Base-by-base conservation (phyloP, 2,797 vertebrate species). In the Sebastes cheni region DNA sequence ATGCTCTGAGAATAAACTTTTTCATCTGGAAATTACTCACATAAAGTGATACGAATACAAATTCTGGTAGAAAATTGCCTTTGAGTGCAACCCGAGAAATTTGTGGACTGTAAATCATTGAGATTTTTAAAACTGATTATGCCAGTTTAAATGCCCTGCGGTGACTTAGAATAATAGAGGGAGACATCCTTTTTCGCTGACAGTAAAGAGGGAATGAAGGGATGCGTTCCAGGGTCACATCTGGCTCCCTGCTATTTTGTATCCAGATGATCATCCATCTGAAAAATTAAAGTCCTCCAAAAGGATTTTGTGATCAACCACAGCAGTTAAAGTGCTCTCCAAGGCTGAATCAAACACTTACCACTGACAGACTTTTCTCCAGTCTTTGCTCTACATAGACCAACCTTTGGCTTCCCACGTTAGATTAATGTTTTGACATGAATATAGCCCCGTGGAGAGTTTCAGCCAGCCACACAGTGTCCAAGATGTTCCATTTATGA, bases 241-340 rank as follows among this genome's bases (percentile, higher is more conserved):
- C 91, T 93, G 90, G 84, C 92, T 82, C 58, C 58, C 60, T 80
- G 54, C 62, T 36, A 22, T 90, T 91, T 79, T 73, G 65, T 60
- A 77, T 70, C 86, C 82, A 80, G 72, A 86, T 82, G 82, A 68
- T 88, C 75, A 84, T 80, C 64, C 77, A 79, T 86, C 88, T 86
- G 86, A 90, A 92, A 91, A 89, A 92, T 84, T 67, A 66, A 87
- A 61, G 74, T 82, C 79, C 75, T 89, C 88, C 52, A 56, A 86
- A 73, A 80, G 67, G 58, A 56, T 78, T 80, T 86, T 59, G 20
- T 73, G 81, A 86, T 83, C 62, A 68, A 83, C 69, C 72, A 55
- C 67, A 77, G 78, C 71, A 81, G 76, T 70, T 66, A 72, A 83
- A 84, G 71, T 59, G 27, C 36, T 86, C 68, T 84, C 79, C 3